These are phyloP conservation scores for Calliopsis andreniformis DNA, from an alignment of 1,140 invertebrate species.

Conservation along the genomic window DNA sequence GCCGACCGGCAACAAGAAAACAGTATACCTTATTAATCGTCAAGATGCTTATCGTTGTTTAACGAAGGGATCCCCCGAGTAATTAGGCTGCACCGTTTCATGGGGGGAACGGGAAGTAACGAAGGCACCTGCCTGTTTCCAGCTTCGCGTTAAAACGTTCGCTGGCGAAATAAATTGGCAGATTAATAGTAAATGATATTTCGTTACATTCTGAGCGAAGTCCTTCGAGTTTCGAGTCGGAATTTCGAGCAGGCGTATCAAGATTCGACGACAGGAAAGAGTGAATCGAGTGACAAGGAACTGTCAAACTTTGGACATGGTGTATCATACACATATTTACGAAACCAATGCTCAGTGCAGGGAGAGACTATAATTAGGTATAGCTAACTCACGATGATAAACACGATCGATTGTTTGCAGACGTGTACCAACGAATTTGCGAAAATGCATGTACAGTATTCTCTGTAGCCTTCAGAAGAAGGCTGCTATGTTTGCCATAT, in stretches of 20 bases:
- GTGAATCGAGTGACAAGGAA: background rate
- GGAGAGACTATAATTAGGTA: no score
- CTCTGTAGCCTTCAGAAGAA: no score
- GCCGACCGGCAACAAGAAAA: slow-evolving; percentile 32
- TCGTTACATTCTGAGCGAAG: background rate
- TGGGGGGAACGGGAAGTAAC: slow-evolving; percentile 29
- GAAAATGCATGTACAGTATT: slow-evolving; percentile 59
- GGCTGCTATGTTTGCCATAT: no score
- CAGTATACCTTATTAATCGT: slow-evolving; percentile 57
- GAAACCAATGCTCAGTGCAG: no score
- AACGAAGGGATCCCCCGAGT: slow-evolving; percentile 48
- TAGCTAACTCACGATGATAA: no score
- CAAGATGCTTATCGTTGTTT: slow-evolving; percentile 61
- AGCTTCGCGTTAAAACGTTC: slow-evolving; percentile 56
- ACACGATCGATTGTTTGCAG: slow-evolving; percentile 47
- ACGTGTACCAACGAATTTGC: slow-evolving; percentile 53
- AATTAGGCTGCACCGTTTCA: slow-evolving; percentile 49
- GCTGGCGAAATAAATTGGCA: slow-evolving; percentile 44
- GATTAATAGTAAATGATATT: slow-evolving; percentile 57
- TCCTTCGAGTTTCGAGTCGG: background rate
- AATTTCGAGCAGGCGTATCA: background rate
- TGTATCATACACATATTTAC: no score
- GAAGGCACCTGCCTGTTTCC: slow-evolving; percentile 59
- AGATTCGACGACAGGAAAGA: background rate
- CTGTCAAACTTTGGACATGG: background rate